Evolutionary conservation across 2,888 invertebrate species (phyloP).

Genomic region (Pristionchus mayeri): DNA sequence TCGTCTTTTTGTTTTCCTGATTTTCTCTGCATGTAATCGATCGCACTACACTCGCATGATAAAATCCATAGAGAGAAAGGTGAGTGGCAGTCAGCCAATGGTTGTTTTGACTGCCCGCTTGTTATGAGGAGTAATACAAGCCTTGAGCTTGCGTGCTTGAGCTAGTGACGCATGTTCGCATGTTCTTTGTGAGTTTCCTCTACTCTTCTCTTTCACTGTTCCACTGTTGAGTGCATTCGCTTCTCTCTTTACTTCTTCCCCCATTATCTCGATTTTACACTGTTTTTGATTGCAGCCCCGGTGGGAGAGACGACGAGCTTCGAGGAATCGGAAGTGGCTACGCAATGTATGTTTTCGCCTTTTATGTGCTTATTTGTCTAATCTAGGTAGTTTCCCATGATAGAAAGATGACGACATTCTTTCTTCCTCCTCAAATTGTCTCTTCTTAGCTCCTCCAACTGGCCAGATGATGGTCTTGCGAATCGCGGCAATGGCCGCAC

Average conservation of each 20-base stretch:
- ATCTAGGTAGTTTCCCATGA: neutral
- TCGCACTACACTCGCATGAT: neutral
- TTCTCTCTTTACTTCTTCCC: neutral
- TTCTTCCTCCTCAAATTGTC: neutral
- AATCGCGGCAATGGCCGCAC: constrained; percentile 81
- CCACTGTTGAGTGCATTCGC: constrained; percentile 10
- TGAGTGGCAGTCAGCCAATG: neutral
- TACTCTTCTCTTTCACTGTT: neutral
- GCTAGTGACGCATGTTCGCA: neutral
- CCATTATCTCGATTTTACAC: neutral
- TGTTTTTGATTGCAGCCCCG: constrained; percentile 5
- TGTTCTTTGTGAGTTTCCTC: neutral
- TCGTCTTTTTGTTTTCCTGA: neutral
- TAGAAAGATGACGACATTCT: neutral
- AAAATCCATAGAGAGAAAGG: neutral
- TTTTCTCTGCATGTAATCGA: constrained; percentile 22
- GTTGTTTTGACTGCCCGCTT: neutral
- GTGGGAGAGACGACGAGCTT: constrained; percentile 24
- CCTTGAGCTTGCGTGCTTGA: neutral
- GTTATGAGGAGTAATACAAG: neutral
- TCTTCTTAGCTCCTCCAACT: neutral
- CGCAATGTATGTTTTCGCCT: neutral
- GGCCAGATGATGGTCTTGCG: constrained; percentile 60
- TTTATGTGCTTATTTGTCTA: neutral
- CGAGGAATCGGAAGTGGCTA: constrained; percentile 18